These are phyloP conservation scores for Prosapia bicincta DNA, from an alignment of 2,888 invertebrate genomes.

Conservation along the genomic window DNA sequence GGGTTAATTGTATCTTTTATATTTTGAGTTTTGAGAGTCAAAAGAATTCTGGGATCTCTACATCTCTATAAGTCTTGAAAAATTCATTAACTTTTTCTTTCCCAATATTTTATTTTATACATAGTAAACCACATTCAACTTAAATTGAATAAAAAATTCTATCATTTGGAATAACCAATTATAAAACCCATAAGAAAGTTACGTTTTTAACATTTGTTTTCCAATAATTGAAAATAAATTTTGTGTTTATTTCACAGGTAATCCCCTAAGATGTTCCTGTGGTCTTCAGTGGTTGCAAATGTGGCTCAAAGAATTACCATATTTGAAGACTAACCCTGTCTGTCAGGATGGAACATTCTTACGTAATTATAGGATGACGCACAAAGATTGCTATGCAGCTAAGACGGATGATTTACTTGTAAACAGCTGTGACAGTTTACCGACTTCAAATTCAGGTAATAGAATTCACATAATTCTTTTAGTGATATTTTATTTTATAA, in stretches of 20 bases:
- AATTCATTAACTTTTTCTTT: no score
- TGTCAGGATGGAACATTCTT: constrained; percentile 75
- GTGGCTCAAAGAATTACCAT: constrained; percentile 68
- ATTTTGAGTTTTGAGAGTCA: no score
- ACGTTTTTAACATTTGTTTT: no score
- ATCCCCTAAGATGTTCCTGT: constrained; percentile 79
- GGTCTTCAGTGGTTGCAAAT: constrained; percentile 78
- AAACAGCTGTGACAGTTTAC: constrained; percentile 58
- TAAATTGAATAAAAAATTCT: no score
- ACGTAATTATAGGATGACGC: constrained; percentile 67
- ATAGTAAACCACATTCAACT: no score
- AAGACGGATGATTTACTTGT: constrained; percentile 49
- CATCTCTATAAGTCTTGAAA: no score
- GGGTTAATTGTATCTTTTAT: no score
- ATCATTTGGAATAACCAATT: no score
- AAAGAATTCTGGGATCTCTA: no score
- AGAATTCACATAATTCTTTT: neutral
- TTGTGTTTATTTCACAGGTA: constrained; percentile 66
- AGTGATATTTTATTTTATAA: neutral
- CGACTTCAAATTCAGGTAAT: neutral
- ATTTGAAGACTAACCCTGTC: constrained; percentile 59
- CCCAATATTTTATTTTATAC: no score
- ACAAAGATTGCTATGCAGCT: constrained; percentile 58
- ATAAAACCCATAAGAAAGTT: no score
- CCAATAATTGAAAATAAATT: no score